Conservation (phyloP, 2,888 invertebrate genomes). For the Ferdinandea cuprea region DNA sequence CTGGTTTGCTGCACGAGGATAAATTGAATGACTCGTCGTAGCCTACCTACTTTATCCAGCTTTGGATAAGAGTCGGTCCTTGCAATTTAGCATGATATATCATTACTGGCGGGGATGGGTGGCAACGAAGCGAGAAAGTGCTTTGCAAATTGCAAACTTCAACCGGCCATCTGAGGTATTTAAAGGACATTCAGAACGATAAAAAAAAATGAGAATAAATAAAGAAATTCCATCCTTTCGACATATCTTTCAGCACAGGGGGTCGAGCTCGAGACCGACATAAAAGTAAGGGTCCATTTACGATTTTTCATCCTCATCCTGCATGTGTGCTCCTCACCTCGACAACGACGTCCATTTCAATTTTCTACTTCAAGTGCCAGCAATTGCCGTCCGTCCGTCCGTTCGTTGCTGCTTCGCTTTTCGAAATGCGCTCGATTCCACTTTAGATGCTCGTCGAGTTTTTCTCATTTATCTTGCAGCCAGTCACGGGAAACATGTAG, state of each 20-base stretch:
- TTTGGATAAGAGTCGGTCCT: slow-evolving; percentile 14
- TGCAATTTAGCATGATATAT: slow-evolving; percentile 50
- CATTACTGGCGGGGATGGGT: slow-evolving; percentile 8
- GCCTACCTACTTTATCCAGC: background rate
- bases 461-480: slow-evolving; percentile 48
- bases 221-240: slow-evolving; percentile 20
- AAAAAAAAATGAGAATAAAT: slow-evolving; percentile 1
- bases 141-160: slow-evolving; percentile 40
- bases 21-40: background rate
- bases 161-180: slow-evolving; percentile 38
- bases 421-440: slow-evolving; percentile 34
- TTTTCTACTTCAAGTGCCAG: slow-evolving; percentile 46
- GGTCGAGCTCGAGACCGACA: background rate
- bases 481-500: slow-evolving; percentile 50
- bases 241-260: slow-evolving; percentile 27
- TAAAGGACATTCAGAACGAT: slow-evolving; percentile 24
- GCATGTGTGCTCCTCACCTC: slow-evolving; percentile 14
- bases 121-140: slow-evolving; percentile 12
- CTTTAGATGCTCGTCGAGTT: slow-evolving; percentile 14
- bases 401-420: background rate
- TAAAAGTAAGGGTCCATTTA: slow-evolving; percentile 12
- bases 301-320: slow-evolving; percentile 42
- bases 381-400: slow-evolving; percentile 26
- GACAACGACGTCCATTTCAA: slow-evolving; percentile 60
- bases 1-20: slow-evolving; percentile 8